Conservation (phyloP, 2,888 invertebrate species). For the Philereme vetulata region DNA sequence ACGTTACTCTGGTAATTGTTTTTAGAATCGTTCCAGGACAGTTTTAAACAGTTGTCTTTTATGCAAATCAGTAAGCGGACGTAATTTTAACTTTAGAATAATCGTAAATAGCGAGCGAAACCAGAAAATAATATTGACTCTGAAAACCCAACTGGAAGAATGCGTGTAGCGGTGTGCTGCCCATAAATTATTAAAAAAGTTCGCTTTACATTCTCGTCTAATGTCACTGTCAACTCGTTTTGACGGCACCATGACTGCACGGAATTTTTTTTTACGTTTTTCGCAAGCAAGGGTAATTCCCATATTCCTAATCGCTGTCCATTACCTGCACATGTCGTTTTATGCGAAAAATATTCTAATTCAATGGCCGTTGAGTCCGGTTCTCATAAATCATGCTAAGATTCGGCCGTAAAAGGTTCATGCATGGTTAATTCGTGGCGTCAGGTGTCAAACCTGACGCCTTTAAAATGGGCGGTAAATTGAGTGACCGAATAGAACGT, state of each 20-base stretch:
- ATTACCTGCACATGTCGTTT: constrained; percentile 40
- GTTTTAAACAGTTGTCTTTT: constrained; percentile 15
- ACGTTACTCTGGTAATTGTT: constrained; percentile 19
- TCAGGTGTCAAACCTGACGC: no score
- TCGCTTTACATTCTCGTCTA: neutral
- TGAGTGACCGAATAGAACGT: no score
- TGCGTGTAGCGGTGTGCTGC: constrained; percentile 1
- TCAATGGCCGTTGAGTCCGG: constrained; percentile 28
- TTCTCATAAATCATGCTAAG: constrained; percentile 36
- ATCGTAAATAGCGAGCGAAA: no score
- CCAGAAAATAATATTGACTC: no score
- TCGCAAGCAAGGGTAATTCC: constrained; percentile 24
- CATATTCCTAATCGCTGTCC: constrained; percentile 37
- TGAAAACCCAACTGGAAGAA: constrained; percentile 10
- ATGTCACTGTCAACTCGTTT: constrained; percentile 23
- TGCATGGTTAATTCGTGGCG: constrained; percentile 12
- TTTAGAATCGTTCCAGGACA: constrained; percentile 27
- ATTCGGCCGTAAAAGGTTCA: constrained; percentile 24
- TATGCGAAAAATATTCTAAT: constrained; percentile 41
- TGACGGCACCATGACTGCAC: constrained; percentile 18
- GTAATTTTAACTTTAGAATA: no score
- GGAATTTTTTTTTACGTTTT: constrained; percentile 22
- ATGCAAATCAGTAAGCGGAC: constrained; percentile 18
- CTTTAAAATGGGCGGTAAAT: no score
- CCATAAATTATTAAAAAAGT: constrained; percentile 11